Conservation (phyloP, 1,140 invertebrate species). For the Mactra quadrangularis region DNA sequence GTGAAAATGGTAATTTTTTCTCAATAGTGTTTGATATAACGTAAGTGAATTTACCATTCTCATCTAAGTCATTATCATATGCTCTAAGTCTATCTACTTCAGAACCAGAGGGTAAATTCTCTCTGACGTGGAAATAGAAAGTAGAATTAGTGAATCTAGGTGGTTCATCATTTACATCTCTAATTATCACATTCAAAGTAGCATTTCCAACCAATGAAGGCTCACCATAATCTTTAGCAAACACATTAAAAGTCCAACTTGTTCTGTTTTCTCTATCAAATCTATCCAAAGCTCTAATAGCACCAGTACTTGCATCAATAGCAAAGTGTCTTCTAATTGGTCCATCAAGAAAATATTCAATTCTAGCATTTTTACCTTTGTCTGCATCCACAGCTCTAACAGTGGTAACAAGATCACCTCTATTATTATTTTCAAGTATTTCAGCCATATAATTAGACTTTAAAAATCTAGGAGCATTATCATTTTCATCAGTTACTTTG, state of each 20-base stretch:
- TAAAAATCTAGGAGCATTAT: slow-evolving; percentile 97
- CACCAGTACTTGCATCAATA: slow-evolving; percentile 93
- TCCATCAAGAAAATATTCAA: slow-evolving; percentile 91
- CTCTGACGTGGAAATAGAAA: slow-evolving; percentile 71
- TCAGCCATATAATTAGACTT: slow-evolving; percentile 93
- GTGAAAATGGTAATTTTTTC: slow-evolving; percentile 88
- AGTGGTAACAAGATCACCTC: slow-evolving; percentile 94
- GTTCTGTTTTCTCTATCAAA: slow-evolving; percentile 96
- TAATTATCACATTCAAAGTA: slow-evolving; percentile 93
- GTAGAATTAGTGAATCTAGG: slow-evolving; percentile 90
- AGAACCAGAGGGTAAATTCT: slow-evolving; percentile 86
- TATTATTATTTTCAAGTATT: slow-evolving; percentile 95
- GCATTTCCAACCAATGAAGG: slow-evolving; percentile 91
- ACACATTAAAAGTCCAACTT: slow-evolving; percentile 94
- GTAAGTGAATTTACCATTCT: slow-evolving; percentile 88
- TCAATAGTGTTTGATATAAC: slow-evolving; percentile 85
- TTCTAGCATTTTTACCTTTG: slow-evolving; percentile 95
- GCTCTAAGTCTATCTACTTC: slow-evolving; percentile 92
- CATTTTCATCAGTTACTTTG: slow-evolving; percentile 95
- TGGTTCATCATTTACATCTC: slow-evolving; percentile 97
- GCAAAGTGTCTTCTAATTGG: slow-evolving; percentile 93
- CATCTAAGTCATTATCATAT: slow-evolving; percentile 94
- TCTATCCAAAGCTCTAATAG: slow-evolving; percentile 92
- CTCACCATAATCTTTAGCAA: slow-evolving; percentile 93
- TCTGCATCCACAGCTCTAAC: slow-evolving; percentile 97